Conservation (phyloP, 2,888 invertebrate species). For the Agrochola lota region DNA sequence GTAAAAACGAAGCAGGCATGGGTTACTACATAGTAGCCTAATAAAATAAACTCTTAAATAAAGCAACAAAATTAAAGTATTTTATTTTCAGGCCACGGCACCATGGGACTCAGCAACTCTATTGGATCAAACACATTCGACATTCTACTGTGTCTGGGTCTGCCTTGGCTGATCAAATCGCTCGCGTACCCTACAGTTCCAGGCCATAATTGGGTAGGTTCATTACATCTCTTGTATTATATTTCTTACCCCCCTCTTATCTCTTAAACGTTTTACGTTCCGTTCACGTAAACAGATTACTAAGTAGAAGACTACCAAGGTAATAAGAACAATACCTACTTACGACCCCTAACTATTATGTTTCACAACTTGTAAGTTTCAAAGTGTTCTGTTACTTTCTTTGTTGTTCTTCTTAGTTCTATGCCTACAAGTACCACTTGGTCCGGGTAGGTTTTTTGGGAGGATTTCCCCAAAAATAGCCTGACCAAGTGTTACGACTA, state of each 20-base stretch:
- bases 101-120: slow-evolving; percentile 95
- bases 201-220: slow-evolving; percentile 88
- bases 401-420: no score
- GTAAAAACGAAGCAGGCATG: neutral
- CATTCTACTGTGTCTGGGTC: slow-evolving; percentile 93
- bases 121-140: slow-evolving; percentile 96
- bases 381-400: neutral
- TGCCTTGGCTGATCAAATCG: slow-evolving; percentile 94
- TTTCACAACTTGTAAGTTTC: neutral
- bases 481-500: no score
- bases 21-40: neutral
- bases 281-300: neutral
- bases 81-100: slow-evolving; percentile 91
- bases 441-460: no score
- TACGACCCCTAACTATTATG: neutral
- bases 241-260: no score
- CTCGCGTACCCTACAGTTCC: slow-evolving; percentile 91
- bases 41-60: neutral
- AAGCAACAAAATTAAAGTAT: neutral
- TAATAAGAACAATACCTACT: neutral
- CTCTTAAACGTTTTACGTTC: no score
- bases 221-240: slow-evolving; percentile 14
- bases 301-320: neutral
- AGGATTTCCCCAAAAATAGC: no score
- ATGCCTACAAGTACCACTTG: no score